phyloP scores from a whole-genome alignment of 2,797 vertebrate species.

The Nothura maculosa region DNA sequence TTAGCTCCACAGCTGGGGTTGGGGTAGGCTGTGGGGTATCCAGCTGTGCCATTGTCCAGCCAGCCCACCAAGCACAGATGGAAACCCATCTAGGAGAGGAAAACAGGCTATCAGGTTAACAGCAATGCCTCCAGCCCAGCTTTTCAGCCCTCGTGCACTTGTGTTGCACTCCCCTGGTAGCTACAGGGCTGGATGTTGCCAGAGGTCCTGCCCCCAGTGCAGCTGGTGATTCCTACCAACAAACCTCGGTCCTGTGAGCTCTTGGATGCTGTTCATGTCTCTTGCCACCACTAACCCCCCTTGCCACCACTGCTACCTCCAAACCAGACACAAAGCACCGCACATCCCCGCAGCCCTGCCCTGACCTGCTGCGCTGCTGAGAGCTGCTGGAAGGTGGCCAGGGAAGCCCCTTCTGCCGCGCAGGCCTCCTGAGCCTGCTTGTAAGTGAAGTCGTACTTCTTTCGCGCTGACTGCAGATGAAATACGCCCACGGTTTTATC shows the following conservation, averaged over 20 bases:
- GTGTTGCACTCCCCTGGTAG: fast-evolving
- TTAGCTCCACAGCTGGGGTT: conserved; percentile 86
- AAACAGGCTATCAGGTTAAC: background rate
- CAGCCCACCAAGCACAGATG: conserved; percentile 93
- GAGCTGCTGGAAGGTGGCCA: conserved; percentile 90
- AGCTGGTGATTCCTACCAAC: too few relatives aligned
- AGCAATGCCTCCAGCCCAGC: background rate
- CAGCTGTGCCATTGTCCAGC: conserved; percentile 88
- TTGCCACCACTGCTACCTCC: fast-evolving
- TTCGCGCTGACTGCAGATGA: conserved; percentile 87
- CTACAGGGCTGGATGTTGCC: fast-evolving
- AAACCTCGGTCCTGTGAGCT: too few relatives aligned
- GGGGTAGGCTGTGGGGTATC: conserved; percentile 90
- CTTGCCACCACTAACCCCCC: too few relatives aligned
- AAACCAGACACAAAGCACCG: fast-evolving
- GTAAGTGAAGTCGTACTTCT: conserved; percentile 89
- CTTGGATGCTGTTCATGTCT: background rate
- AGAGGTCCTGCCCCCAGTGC: background rate
- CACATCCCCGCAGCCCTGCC: background rate
- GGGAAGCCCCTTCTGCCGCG: conserved; percentile 82
- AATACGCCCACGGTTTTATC: conserved; percentile 93
- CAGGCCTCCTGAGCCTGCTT: conserved; percentile 87
- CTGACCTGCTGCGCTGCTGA: conserved; percentile 93
- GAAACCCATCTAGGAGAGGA: conserved; percentile 88
- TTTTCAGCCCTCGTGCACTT: background rate